Conservation (phyloP, 1,140 invertebrate species). For the Latrodectus geometricus region DNA sequence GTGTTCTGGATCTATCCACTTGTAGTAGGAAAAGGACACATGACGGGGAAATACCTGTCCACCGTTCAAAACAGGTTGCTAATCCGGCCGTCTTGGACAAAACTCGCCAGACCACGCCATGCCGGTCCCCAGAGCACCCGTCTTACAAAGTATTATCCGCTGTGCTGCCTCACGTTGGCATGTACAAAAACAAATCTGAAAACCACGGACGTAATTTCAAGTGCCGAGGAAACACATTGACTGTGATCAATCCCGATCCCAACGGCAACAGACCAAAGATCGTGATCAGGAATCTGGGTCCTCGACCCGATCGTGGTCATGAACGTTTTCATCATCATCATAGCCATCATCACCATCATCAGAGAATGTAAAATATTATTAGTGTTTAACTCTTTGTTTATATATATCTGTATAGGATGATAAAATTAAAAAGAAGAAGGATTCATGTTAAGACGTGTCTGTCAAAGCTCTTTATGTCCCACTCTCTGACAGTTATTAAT, state of each 20-base stretch:
- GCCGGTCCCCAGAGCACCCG: constrained; percentile 11
- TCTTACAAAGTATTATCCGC: constrained; percentile 31
- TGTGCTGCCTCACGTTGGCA: constrained; percentile 27
- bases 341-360: constrained; percentile 38
- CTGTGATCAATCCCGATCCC: constrained; percentile 52
- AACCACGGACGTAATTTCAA: constrained; percentile 24
- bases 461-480: too few relatives aligned
- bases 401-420: too few relatives aligned
- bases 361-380: constrained; percentile 46
- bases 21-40: constrained; percentile 29
- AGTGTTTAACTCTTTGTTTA: too few relatives aligned
- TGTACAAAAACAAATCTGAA: constrained; percentile 40
- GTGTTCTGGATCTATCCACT: constrained; percentile 38
- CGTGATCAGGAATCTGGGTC: constrained; percentile 59
- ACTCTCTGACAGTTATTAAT: too few relatives aligned
- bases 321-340: constrained; percentile 49
- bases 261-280: constrained; percentile 57
- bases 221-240: constrained; percentile 43
- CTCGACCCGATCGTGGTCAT: constrained; percentile 20
- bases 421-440: too few relatives aligned
- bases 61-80: constrained; percentile 48
- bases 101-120: constrained; percentile 27
- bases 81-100: constrained; percentile 61
- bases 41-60: neutral
- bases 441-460: too few relatives aligned